These are phyloP conservation scores for Congeria kusceri DNA, from an alignment of 2,888 invertebrate genomes.

Conservation along the genomic window DNA sequence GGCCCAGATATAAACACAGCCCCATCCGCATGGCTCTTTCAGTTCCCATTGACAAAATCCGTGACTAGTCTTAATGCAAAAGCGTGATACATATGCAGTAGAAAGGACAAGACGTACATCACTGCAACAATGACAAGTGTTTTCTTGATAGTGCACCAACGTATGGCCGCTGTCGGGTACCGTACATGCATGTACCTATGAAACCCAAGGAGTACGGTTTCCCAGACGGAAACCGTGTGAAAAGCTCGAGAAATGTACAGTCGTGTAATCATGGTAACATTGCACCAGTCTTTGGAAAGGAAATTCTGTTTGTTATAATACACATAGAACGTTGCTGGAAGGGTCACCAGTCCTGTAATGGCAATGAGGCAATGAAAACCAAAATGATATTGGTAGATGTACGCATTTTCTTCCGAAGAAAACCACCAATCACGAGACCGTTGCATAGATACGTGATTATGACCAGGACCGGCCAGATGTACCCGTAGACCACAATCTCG, in stretches of 20 bases:
- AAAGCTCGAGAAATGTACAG: constrained; percentile 57
- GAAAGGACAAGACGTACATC: constrained; percentile 56
- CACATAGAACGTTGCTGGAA: constrained; percentile 52
- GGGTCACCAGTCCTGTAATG: constrained; percentile 52
- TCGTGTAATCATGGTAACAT: constrained; percentile 42
- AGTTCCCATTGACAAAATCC: constrained; percentile 51
- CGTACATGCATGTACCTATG: constrained; percentile 63
- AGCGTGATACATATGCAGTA: constrained; percentile 60
- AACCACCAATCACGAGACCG: constrained; percentile 43
- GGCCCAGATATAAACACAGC: constrained; percentile 58
- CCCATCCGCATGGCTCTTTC: constrained; percentile 45
- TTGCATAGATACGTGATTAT: constrained; percentile 52
- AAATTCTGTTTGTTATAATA: constrained; percentile 25
- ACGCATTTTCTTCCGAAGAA: constrained; percentile 42
- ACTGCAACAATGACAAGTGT: constrained; percentile 48
- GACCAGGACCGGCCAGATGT: constrained; percentile 56
- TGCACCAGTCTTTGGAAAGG: constrained; percentile 55
- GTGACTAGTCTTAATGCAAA: constrained; percentile 41
- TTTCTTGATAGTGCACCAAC: constrained; percentile 50
- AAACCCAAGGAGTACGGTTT: constrained; percentile 58
- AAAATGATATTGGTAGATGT: constrained; percentile 40
- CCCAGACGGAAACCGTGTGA: constrained; percentile 70
- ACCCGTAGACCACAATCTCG: constrained; percentile 55
- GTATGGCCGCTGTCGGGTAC: constrained; percentile 52
- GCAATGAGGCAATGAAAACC: constrained; percentile 50